Evolutionary conservation across 2,113 vertebrate species (phyloP), one percentile per base, ranked within the genome.

Genomic region (Plecturocebus donacophilus): DNA sequence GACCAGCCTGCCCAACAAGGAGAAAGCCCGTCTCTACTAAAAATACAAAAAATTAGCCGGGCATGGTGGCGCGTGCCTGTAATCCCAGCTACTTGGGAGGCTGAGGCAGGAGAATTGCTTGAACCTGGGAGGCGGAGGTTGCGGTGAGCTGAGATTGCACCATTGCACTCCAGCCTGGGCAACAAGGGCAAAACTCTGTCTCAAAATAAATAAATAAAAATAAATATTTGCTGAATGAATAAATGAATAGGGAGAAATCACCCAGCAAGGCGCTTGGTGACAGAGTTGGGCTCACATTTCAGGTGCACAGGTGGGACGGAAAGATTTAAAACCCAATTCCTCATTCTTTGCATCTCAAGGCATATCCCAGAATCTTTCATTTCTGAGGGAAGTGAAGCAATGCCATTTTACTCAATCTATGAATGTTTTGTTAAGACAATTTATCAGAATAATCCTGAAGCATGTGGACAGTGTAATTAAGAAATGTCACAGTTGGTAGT

Each of bases 401-500:
- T 32, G 35, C 73, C 42, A 58, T 84, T 2, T 52, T 35, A 61
- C 40, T 80, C 73, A 73, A 45, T 82, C 73, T 32, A 38, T 35
- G 58, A 83, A 68, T 52, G 17, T 88, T 95, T 92, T 90, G 32
- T 93, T 61, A 61, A 97, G 90, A 94, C 38, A 64, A 64, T 56
- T 85, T 85, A 71, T 91, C 70, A 89, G 87, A 94, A 88, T 58
- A 94, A 92, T 64, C 71, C 45, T 94, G 71, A 96, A 85, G 76
- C 64, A 81, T 23, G 71, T 49, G 95, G 64, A 85, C 45, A 42
- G 81, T 23, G 45, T 88, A 80, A 64, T 93, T 86, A 45, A 95
- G 77, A 93, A 93, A 75, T 91, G 64, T 70, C 79, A 83, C 52
- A 40, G 80, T 97, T 71, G 66, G 75, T 23, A n/a, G 91, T 30